These are phyloP conservation scores for Tetranychus urticae DNA, from an alignment of 1,140 invertebrate genomes.

Conservation along the genomic window DNA sequence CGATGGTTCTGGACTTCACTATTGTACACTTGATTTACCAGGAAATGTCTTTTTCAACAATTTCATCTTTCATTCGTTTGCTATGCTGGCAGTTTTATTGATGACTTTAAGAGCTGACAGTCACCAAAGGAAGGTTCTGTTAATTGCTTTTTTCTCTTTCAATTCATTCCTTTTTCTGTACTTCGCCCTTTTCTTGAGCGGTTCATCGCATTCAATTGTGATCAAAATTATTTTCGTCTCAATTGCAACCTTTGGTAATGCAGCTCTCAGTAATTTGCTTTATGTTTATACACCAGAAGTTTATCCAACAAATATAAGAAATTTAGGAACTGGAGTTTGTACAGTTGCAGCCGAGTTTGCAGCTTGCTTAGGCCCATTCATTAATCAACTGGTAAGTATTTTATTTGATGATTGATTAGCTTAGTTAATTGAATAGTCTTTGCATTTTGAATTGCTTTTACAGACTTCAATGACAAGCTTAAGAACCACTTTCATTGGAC, in stretches of 20 bases:
- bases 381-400: conserved; percentile 25
- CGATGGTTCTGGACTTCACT: conserved; percentile 54
- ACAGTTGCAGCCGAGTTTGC: conserved; percentile 18
- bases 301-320: conserved; percentile 38
- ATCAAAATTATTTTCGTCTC: conserved; percentile 46
- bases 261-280: conserved; percentile 47
- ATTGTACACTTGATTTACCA: conserved; percentile 27
- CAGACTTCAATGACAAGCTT: too few relatives aligned
- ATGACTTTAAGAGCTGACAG: neutral
- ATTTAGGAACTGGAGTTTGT: conserved; percentile 17
- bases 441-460: too few relatives aligned
- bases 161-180: too few relatives aligned
- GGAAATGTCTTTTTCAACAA: neutral
- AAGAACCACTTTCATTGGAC: too few relatives aligned
- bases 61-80: neutral
- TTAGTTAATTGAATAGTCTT: too few relatives aligned
- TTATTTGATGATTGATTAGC: neutral
- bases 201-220: conserved; percentile 24
- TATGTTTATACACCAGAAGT: conserved; percentile 59
- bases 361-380: conserved; percentile 21
- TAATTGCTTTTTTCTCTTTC: neutral
- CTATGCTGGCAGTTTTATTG: neutral
- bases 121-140: neutral
- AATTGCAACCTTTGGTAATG: conserved; percentile 41
- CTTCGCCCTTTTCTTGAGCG: neutral